Evolutionary conservation across 2,113 vertebrate species (phyloP).

Genomic region (Engystomops pustulosus): DNA sequence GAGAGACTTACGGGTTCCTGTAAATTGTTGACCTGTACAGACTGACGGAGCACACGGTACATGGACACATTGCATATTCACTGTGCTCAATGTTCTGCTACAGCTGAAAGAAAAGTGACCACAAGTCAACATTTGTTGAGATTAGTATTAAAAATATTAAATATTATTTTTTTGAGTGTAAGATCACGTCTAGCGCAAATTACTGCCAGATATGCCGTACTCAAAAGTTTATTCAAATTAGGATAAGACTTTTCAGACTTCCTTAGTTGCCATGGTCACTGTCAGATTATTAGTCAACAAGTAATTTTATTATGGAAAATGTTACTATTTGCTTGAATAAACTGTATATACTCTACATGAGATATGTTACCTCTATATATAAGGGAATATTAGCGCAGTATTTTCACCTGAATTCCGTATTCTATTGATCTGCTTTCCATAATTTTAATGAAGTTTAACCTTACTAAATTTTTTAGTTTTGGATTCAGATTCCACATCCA

Average conservation of each 20-base stretch:
- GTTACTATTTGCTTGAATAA: background rate
- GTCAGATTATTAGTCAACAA: background rate
- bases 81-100: background rate
- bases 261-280: background rate
- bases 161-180: background rate
- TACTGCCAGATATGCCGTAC: background rate
- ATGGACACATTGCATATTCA: background rate
- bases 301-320: background rate
- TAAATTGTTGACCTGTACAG: background rate
- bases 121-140: background rate
- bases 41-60: background rate
- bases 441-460: no score
- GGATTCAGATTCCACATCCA: no score
- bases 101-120: background rate
- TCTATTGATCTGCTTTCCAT: no score
- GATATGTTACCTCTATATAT: no score
- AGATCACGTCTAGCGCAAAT: background rate
- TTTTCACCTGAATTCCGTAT: no score
- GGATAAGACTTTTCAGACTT: background rate
- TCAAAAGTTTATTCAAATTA: background rate
- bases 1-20: slow-evolving; percentile 4
- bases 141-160: background rate
- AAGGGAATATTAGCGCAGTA: no score
- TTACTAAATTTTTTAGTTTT: no score
- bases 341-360: background rate